phyloP scores from a whole-genome alignment of 2,888 invertebrate species.

The Agrochola lychnidis region DNA sequence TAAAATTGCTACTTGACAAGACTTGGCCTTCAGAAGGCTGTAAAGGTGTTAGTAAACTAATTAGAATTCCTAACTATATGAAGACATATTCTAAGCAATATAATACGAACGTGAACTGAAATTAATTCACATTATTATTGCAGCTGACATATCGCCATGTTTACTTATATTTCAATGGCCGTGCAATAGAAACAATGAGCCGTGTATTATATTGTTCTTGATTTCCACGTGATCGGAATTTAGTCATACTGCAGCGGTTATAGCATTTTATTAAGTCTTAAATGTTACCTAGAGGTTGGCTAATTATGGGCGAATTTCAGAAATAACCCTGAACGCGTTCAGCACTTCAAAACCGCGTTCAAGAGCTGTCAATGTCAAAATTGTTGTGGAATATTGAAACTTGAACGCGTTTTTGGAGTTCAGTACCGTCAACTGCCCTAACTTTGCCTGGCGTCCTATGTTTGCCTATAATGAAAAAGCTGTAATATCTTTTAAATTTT shows the following conservation, averaged over 20 bases:
- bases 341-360: too few relatives aligned
- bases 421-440: too few relatives aligned
- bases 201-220: conserved; percentile 46
- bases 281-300: not conserved
- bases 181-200: conserved; percentile 49
- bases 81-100: conserved; percentile 5
- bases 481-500: too few relatives aligned
- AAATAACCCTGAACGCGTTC: too few relatives aligned
- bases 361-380: too few relatives aligned
- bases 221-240: conserved; percentile 42
- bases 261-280: not conserved
- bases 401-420: too few relatives aligned
- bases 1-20: too few relatives aligned
- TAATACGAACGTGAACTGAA: conserved; percentile 17
- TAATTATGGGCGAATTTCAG: not conserved
- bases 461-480: too few relatives aligned
- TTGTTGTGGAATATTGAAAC: too few relatives aligned
- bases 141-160: conserved; percentile 26
- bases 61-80: conserved; percentile 2
- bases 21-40: not conserved
- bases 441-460: too few relatives aligned
- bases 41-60: not conserved
- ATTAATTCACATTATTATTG: conserved; percentile 21
- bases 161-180: conserved; percentile 54
- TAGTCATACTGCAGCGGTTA: conserved; percentile 27